Evolutionary conservation across 2,888 invertebrate genomes (phyloP).

Genomic region (Melieria picta): DNA sequence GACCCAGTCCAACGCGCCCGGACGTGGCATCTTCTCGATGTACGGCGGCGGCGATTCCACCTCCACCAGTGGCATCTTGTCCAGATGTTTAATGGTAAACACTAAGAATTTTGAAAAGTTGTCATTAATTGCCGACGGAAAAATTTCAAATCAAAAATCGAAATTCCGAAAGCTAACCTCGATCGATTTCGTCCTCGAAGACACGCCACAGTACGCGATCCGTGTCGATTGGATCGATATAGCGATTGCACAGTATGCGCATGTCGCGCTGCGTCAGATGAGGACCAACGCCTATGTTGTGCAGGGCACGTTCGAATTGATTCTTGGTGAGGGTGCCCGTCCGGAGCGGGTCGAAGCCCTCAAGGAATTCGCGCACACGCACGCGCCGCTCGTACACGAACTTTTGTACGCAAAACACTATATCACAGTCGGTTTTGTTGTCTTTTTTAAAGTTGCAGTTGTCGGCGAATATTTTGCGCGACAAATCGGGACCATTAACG

Average conservation of each 20-base stretch:
- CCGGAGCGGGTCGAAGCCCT: constrained; percentile 77
- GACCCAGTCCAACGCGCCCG: constrained; percentile 68
- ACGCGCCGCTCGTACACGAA: constrained; percentile 74
- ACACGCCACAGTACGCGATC: constrained; percentile 78
- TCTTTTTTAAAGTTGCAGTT: constrained; percentile 50
- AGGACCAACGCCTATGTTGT: constrained; percentile 73
- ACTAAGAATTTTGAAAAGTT: constrained; percentile 62
- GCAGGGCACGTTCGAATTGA: constrained; percentile 78
- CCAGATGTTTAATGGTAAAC: constrained; percentile 74
- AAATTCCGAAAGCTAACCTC: constrained; percentile 67
- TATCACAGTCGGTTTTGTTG: constrained; percentile 53
- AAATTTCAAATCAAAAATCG: not conserved
- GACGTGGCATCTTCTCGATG: constrained; percentile 66
- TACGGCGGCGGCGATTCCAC: constrained; percentile 70
- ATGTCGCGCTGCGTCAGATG: constrained; percentile 74
- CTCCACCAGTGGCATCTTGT: constrained; percentile 73
- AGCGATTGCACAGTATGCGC: constrained; percentile 73
- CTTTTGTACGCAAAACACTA: constrained; percentile 70
- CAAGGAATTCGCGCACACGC: constrained; percentile 76
- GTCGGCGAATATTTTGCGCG: constrained; percentile 38
- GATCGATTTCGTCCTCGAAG: constrained; percentile 82
- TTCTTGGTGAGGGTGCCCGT: constrained; percentile 75
- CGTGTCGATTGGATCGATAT: constrained; percentile 77
- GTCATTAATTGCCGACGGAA: not conserved
- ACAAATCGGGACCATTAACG: constrained; percentile 50